A percentile compares a stretch with the other conserved stretches of the same genome.
Evolutionary conservation across 1,140 invertebrate genomes (phyloP).

Genomic region (Brachionus calyciflorus): DNA sequence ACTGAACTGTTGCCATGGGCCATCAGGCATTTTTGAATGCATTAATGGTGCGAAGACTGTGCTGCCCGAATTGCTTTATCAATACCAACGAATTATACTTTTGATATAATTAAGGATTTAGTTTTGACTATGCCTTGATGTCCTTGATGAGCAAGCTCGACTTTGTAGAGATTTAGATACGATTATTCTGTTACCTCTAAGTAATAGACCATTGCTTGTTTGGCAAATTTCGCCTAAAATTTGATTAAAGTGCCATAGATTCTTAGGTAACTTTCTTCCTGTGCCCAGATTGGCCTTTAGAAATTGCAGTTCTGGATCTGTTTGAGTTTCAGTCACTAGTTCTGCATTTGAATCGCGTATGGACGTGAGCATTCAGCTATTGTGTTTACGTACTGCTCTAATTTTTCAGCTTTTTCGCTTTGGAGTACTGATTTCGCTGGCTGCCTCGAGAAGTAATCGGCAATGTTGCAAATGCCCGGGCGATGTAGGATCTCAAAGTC

Average conservation of each 20-base stretch:
- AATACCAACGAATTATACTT: not conserved
- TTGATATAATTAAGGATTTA: not conserved
- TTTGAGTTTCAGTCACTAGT: not conserved
- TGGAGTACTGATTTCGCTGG: not conserved
- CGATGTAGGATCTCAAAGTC: not conserved
- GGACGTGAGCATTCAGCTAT: not conserved
- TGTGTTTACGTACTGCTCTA: not conserved
- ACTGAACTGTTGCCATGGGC: not conserved
- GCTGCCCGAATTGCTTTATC: not conserved
- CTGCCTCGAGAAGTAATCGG: not conserved
- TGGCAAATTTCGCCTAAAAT: not conserved
- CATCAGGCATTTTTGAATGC: not conserved
- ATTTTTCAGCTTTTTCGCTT: not conserved
- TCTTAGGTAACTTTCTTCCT: not conserved
- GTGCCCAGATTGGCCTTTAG: not conserved
- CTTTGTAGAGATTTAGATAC: not conserved
- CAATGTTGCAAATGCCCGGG: not conserved
- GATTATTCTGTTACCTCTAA: not conserved
- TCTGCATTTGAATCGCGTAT: not conserved
- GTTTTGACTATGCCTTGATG: slow-evolving; percentile 7
- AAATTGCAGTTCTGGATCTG: not conserved
- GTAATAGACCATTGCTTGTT: not conserved
- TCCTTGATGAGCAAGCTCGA: slow-evolving; percentile 1
- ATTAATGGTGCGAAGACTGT: not conserved
- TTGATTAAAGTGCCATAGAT: not conserved